A percentile compares a stretch with the other conserved stretches of the same genome.
phyloP scores from a whole-genome alignment of 2,113 vertebrate genomes.

The Falcunculus frontatus region DNA sequence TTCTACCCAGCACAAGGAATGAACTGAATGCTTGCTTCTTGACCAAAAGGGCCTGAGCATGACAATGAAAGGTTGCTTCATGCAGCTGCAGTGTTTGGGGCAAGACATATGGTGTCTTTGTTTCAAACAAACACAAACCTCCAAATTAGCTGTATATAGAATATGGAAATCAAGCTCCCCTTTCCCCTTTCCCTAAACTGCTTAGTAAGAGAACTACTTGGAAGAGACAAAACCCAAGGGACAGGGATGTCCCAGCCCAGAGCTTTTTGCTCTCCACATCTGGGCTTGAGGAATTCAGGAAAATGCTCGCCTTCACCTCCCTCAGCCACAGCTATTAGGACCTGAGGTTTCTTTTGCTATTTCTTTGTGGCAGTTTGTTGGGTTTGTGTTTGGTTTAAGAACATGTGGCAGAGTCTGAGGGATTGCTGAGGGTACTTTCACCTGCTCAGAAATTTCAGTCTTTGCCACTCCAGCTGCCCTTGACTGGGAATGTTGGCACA shows the following conservation, averaged over 20 bases:
- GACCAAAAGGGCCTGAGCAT: background rate
- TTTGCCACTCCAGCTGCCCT: background rate
- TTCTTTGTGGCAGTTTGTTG: background rate
- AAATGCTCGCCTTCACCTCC: background rate
- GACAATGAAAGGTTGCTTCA: background rate
- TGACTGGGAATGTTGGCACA: background rate
- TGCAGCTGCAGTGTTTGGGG: background rate
- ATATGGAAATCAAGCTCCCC: background rate
- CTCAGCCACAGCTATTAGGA: background rate
- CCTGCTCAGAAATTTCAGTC: background rate
- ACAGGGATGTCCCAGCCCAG: background rate
- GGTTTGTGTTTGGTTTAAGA: background rate
- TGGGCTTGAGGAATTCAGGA: background rate
- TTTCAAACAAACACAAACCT: background rate
- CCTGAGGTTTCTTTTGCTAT: conserved; percentile 3
- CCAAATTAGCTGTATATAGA: background rate
- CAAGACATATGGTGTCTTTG: background rate
- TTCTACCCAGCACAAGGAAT: background rate
- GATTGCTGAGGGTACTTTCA: background rate
- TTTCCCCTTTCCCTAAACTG: background rate
- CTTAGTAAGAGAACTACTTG: background rate
- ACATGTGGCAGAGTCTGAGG: background rate
- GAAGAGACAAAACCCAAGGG: background rate
- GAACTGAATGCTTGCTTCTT: background rate
- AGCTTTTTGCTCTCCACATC: background rate